phyloP scores from a whole-genome alignment of 2,888 invertebrate genomes.

The Oscheius sp. region DNA sequence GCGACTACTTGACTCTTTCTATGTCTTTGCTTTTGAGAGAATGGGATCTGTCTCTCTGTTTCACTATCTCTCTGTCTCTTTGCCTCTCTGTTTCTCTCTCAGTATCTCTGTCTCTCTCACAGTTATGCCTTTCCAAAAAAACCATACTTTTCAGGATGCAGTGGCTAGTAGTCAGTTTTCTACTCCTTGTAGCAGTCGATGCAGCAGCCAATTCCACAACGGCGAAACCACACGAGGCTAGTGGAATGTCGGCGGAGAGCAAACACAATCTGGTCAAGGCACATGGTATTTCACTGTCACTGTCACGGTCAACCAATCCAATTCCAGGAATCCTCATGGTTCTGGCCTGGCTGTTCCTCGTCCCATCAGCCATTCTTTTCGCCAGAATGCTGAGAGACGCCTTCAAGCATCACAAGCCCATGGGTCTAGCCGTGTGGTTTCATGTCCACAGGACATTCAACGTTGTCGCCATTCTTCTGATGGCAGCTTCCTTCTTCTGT shows the following conservation, averaged over 20 bases:
- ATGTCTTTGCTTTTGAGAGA: too few species aligned
- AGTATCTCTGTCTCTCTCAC: too few species aligned
- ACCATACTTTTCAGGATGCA: too few species aligned
- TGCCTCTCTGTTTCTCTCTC: too few species aligned
- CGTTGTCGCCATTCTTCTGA: slow-evolving; percentile 49
- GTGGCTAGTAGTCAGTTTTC: too few species aligned
- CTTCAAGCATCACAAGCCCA: slow-evolving; percentile 42
- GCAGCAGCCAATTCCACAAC: too few species aligned
- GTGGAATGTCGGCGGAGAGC: slow-evolving; percentile 17
- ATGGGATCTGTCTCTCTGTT: too few species aligned
- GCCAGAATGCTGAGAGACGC: slow-evolving; percentile 50
- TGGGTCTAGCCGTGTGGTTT: slow-evolving; percentile 54
- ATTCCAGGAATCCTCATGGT: slow-evolving; percentile 52
- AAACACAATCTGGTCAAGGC: slow-evolving; percentile 27
- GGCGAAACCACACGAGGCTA: too few species aligned
- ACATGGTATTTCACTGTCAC: slow-evolving; percentile 6
- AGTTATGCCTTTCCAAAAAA: too few species aligned
- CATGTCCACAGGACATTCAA: slow-evolving; percentile 55
- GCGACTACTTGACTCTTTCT: too few species aligned
- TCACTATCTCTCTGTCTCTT: too few species aligned
- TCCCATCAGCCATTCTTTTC: slow-evolving; percentile 51
- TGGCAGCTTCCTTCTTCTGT: slow-evolving; percentile 49
- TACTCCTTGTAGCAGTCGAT: too few species aligned
- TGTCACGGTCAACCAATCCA: not conserved
- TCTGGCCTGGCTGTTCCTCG: slow-evolving; percentile 54